These are phyloP conservation scores for Rhinopomastus cyanomelas DNA, from an alignment of 2,113 vertebrate species.

Conservation along the genomic window DNA sequence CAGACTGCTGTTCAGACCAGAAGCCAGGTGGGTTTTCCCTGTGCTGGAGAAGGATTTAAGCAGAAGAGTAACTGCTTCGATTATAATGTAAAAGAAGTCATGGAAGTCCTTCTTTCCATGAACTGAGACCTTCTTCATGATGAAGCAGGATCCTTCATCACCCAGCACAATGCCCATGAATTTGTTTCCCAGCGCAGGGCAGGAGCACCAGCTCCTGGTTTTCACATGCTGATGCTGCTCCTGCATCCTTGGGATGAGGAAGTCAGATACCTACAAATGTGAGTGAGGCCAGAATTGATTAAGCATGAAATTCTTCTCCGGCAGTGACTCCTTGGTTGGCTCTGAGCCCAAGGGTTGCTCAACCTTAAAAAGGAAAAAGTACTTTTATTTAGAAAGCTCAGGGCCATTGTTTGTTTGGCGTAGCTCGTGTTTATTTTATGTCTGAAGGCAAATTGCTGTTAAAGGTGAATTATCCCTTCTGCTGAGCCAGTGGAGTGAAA, in stretches of 20 bases:
- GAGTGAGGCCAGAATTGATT: not conserved
- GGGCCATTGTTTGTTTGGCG: slow-evolving; percentile 17
- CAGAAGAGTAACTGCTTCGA: not conserved
- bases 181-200: not conserved
- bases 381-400: not conserved
- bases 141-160: not conserved
- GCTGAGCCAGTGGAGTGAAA: not conserved
- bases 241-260: not conserved
- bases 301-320: slow-evolving; percentile 19
- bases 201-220: accelerated
- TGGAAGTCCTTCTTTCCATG: not conserved
- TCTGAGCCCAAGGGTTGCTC: not conserved
- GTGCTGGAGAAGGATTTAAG: not conserved
- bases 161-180: not conserved
- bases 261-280: not conserved
- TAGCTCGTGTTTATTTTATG: slow-evolving; percentile 23
- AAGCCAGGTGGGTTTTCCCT: slow-evolving; percentile 13
- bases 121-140: not conserved
- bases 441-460: slow-evolving; percentile 5
- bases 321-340: not conserved
- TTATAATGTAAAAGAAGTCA: not conserved
- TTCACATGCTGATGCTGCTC: not conserved
- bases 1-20: not conserved
- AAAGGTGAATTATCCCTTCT: slow-evolving; percentile 13
- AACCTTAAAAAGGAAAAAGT: not conserved